Percentiles rank a stretch among this genome's conserved stretches.
Evolutionary conservation across 2,797 vertebrate species (phyloP).

Genomic region (Onychomys leucogaster): DNA sequence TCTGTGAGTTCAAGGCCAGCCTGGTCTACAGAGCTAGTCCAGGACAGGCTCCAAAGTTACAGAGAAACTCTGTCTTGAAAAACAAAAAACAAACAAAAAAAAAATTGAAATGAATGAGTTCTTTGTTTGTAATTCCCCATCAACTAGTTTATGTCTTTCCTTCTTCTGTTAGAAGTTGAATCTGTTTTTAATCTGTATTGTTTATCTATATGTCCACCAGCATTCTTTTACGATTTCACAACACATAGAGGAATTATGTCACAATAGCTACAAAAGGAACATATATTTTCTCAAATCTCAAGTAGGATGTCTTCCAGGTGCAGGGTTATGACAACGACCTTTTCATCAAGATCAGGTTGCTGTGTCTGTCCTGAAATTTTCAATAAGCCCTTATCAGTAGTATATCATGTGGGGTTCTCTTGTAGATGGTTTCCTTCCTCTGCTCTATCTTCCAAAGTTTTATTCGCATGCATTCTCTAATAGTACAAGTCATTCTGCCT

Average conservation of each 20-base stretch:
- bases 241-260: neutral
- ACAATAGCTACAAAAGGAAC: neutral
- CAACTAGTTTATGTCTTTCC: neutral
- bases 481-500: neutral
- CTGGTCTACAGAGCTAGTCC: no score
- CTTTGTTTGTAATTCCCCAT: conserved; percentile 7
- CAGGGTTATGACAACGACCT: neutral
- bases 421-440: neutral
- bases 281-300: neutral
- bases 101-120: neutral
- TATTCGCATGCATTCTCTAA: neutral
- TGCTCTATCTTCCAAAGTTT: neutral
- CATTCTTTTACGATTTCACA: neutral
- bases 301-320: neutral
- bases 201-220: neutral
- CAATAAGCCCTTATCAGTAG: neutral
- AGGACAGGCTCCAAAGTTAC: no score
- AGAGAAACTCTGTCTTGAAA: no score
- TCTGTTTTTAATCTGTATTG: neutral
- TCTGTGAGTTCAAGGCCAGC: no score
- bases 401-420: neutral
- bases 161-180: neutral
- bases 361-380: neutral
- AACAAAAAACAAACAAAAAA: no score
- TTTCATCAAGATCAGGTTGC: neutral